These are phyloP conservation scores for Scomber japonicus DNA, from an alignment of 2,113 vertebrate species.

Conservation along the genomic window DNA sequence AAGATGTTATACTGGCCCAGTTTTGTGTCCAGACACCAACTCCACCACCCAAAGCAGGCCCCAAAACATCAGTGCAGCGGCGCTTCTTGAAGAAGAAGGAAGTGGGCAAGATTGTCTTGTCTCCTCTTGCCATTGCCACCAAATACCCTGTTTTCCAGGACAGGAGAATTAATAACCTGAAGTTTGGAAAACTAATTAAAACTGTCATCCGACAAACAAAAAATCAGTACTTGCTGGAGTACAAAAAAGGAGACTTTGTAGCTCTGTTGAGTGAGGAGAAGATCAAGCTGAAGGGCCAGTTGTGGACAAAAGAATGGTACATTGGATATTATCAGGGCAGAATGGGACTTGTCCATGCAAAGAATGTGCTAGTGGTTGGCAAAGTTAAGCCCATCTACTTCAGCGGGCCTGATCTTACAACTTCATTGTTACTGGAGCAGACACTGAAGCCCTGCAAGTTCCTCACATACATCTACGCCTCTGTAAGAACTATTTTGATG, in stretches of 20 bases:
- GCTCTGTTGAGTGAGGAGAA: constrained; percentile 95
- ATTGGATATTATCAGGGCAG: constrained; percentile 95
- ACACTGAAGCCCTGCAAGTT: constrained; percentile 95
- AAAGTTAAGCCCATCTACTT: constrained; percentile 89
- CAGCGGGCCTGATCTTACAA: constrained; percentile 91
- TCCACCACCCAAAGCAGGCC: constrained; percentile 90
- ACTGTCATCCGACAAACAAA: constrained; percentile 94
- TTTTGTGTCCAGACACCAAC: constrained; percentile 95
- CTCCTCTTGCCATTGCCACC: constrained; percentile 88
- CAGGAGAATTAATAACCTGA: constrained; percentile 88
- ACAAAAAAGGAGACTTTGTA: constrained; percentile 93
- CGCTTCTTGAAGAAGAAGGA: constrained; percentile 98
- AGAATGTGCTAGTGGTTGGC: constrained; percentile 94
- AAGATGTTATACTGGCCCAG: constrained; percentile 90
- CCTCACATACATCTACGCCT: constrained; percentile 97
- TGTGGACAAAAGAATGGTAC: constrained; percentile 99
- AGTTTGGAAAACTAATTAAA: constrained; percentile 94
- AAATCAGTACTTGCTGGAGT: constrained; percentile 95
- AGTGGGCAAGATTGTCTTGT: constrained; percentile 93
- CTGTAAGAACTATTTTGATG: constrained; percentile 94
- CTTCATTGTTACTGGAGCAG: constrained; percentile 91
- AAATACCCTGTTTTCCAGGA: constrained; percentile 96
- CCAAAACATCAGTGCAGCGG: constrained; percentile 87
- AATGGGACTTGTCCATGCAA: constrained; percentile 92
- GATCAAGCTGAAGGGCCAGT: constrained; percentile 92